Conservation (phyloP, 2,113 vertebrate species). For the Sinocyclocheilus grahami region DNA sequence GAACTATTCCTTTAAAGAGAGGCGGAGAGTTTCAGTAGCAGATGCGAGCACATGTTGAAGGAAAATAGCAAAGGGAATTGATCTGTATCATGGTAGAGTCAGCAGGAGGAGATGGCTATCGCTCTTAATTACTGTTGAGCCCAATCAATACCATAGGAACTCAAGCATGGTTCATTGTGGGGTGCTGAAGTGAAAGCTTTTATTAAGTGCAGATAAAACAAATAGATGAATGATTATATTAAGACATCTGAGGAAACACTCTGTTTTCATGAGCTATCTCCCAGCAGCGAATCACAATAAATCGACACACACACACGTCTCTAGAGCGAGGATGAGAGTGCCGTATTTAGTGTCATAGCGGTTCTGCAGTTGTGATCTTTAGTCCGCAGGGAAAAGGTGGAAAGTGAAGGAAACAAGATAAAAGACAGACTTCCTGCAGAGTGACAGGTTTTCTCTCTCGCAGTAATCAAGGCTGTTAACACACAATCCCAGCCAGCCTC, state of each 20-base stretch:
- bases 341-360: not conserved
- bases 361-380: slow-evolving; percentile 22
- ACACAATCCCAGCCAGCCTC: slow-evolving; percentile 21
- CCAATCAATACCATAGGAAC: slow-evolving; percentile 60
- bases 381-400: slow-evolving; percentile 25
- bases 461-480: slow-evolving; percentile 42
- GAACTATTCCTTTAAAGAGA: not conserved
- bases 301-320: not conserved
- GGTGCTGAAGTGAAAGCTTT: slow-evolving; percentile 22
- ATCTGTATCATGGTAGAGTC: slow-evolving; percentile 31
- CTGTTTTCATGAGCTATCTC: slow-evolving; percentile 5
- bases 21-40: not conserved
- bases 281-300: not conserved
- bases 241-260: slow-evolving; percentile 35
- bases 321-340: slow-evolving; percentile 13
- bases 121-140: slow-evolving; percentile 63
- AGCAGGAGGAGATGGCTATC: slow-evolving; percentile 38
- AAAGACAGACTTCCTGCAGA: slow-evolving; percentile 31
- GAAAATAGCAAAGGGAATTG: slow-evolving; percentile 25
- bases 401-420: slow-evolving; percentile 28
- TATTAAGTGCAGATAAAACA: slow-evolving; percentile 26
- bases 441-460: slow-evolving; percentile 19
- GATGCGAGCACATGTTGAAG: slow-evolving; percentile 40
- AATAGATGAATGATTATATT: slow-evolving; percentile 22
- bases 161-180: slow-evolving; percentile 58